These are phyloP conservation scores for Toxotes lorentzi DNA, from an alignment of 2,797 vertebrate species.

Conservation along the genomic window DNA sequence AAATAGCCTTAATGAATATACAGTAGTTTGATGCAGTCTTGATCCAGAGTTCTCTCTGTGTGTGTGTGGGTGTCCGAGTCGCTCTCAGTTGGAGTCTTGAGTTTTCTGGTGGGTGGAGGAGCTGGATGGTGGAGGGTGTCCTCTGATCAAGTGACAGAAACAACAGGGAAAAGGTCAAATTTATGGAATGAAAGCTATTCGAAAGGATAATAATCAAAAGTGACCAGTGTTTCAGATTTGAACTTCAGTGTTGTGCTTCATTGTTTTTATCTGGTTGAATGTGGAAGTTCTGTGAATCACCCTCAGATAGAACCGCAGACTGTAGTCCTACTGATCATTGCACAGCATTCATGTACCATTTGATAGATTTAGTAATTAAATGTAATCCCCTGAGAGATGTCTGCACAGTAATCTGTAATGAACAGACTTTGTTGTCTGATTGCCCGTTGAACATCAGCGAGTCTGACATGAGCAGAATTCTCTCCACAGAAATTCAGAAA, in stretches of 20 bases:
- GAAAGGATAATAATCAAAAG: not conserved
- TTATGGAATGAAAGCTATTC: not conserved
- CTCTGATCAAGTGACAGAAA: not conserved
- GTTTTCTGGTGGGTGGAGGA: not conserved
- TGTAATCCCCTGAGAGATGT: not conserved
- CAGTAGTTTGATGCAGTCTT: slow-evolving; percentile 6
- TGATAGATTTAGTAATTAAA: slow-evolving; percentile 1
- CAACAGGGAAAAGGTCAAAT: not conserved
- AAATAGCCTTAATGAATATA: not conserved
- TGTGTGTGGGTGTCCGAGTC: not conserved
- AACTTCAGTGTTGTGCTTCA: not conserved
- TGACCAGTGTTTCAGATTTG: not conserved
- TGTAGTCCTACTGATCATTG: not conserved
- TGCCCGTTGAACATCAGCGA: not conserved
- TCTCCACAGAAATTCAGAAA: not conserved
- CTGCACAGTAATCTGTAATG: not conserved
- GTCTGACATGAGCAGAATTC: not conserved
- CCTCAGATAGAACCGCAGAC: not conserved
- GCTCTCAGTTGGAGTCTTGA: not conserved
- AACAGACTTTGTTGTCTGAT: not conserved
- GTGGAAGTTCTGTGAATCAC: not conserved
- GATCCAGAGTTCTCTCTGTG: not conserved
- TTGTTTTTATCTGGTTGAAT: not conserved
- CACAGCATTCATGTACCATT: not conserved
- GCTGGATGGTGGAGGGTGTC: not conserved